Percentiles rank a stretch among this genome's conserved stretches.
Evolutionary conservation across 1,140 invertebrate species (phyloP).

Genomic region (Watersipora subatra): DNA sequence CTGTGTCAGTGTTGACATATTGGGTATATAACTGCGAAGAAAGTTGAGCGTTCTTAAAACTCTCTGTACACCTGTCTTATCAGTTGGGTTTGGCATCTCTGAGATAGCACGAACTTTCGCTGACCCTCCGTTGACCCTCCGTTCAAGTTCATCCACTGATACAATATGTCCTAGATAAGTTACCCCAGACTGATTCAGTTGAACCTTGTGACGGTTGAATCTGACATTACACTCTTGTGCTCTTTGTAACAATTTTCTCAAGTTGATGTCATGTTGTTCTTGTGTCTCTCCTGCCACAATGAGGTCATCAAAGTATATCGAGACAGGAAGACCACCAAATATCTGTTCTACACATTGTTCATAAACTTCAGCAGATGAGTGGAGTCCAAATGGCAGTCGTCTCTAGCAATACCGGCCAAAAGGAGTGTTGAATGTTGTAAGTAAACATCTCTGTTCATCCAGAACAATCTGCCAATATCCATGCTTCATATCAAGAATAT

Average conservation of each 20-base stretch:
- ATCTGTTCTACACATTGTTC: conserved; percentile 19
- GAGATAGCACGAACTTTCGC: conserved; percentile 24
- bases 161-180: conserved; percentile 25
- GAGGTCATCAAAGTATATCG: conserved; percentile 30
- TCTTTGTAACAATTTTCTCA: background rate
- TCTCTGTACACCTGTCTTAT: conserved; percentile 11
- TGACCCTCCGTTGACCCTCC: conserved; percentile 31
- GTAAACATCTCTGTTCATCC: conserved; percentile 13
- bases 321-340: conserved; percentile 22
- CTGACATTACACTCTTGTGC: background rate
- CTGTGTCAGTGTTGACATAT: no score
- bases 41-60: conserved; percentile 19
- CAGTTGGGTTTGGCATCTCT: no score
- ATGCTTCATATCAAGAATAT: conserved; percentile 5
- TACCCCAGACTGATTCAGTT: background rate
- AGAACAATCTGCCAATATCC: conserved; percentile 14
- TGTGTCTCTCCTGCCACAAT: conserved; percentile 18
- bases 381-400: conserved; percentile 19
- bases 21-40: conserved; percentile 15
- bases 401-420: conserved; percentile 18
- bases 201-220: background rate
- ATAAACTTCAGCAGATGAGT: conserved; percentile 19
- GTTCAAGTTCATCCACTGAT: conserved; percentile 25
- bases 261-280: conserved; percentile 19
- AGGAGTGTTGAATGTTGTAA: conserved; percentile 19